These are phyloP conservation scores for Jaculus jaculus DNA, from an alignment of 2,113 vertebrate genomes.

Conservation along the genomic window DNA sequence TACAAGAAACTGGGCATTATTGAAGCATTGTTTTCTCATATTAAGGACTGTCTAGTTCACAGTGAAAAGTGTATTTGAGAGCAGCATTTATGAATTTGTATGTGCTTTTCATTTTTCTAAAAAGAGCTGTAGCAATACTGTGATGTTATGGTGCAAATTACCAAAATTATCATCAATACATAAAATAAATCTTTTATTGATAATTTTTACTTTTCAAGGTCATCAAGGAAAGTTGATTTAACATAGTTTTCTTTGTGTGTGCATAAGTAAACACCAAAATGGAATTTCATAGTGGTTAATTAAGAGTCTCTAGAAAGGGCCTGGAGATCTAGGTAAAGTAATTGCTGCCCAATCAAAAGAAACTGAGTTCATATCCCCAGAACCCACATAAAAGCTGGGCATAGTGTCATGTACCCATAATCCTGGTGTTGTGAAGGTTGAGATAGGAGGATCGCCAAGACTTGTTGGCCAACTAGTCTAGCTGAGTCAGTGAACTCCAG, in stretches of 20 bases:
- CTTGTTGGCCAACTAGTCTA: too few relatives aligned
- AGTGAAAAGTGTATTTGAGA: constrained; percentile 41
- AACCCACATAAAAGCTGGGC: too few relatives aligned
- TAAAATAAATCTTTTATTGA: not conserved
- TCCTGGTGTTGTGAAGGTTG: too few relatives aligned
- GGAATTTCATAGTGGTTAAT: constrained; percentile 4
- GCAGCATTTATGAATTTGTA: constrained; percentile 29
- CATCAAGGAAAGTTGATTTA: constrained; percentile 27
- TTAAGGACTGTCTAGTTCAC: not conserved
- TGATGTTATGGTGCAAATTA: constrained; percentile 34
- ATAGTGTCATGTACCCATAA: too few relatives aligned
- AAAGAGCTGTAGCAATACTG: not conserved
- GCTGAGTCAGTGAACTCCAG: too few relatives aligned
- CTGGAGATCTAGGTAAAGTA: too few relatives aligned
- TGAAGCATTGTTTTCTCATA: not conserved
- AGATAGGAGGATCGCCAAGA: too few relatives aligned
- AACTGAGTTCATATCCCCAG: too few relatives aligned
- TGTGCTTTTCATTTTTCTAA: constrained; percentile 8
- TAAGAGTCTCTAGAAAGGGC: not conserved
- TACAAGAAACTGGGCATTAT: not conserved
- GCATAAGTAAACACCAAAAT: constrained; percentile 7
- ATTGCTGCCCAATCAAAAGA: too few relatives aligned
- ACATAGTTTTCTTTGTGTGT: not conserved
- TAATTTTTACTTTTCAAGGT: constrained; percentile 19
- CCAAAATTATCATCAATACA: not conserved